Evolutionary conservation across 2,797 vertebrate species (phyloP).

Genomic region (Danio choprae): DNA sequence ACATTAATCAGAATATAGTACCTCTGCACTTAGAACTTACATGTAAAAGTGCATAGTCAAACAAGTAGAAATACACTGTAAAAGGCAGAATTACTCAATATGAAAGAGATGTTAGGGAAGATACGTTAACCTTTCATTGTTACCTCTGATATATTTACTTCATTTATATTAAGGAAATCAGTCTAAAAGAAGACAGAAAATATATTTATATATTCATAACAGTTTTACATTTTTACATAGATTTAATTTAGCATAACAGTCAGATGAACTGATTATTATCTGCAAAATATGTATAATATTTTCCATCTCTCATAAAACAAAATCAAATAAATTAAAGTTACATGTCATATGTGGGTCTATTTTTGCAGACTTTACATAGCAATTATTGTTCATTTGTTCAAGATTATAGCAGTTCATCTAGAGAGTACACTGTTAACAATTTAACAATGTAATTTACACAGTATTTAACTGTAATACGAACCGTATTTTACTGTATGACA

Average conservation of each 20-base stretch:
- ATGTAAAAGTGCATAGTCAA: neutral
- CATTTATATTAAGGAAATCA: no score
- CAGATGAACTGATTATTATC: neutral
- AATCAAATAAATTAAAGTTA: neutral
- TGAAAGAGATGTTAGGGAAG: no score
- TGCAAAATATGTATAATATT: neutral
- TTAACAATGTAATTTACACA: no score
- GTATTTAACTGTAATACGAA: no score
- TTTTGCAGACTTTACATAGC: neutral
- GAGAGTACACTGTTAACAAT: neutral
- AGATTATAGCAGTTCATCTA: neutral
- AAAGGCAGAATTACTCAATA: neutral
- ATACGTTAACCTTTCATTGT: no score
- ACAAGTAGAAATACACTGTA: neutral
- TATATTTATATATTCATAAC: no score
- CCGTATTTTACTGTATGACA: no score
- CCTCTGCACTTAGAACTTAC: neutral
- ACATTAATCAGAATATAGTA: neutral
- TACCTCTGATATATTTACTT: no score
- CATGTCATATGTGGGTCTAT: neutral
- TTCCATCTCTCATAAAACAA: slow-evolving; percentile 36
- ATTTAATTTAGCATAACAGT: neutral
- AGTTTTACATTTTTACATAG: no score
- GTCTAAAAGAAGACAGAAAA: no score
- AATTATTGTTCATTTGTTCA: slow-evolving; percentile 5